A percentile compares a stretch with the other conserved stretches of the same genome.
Conservation (phyloP, 1,140 invertebrate genomes). For the Rhopalosiphum padi region DNA sequence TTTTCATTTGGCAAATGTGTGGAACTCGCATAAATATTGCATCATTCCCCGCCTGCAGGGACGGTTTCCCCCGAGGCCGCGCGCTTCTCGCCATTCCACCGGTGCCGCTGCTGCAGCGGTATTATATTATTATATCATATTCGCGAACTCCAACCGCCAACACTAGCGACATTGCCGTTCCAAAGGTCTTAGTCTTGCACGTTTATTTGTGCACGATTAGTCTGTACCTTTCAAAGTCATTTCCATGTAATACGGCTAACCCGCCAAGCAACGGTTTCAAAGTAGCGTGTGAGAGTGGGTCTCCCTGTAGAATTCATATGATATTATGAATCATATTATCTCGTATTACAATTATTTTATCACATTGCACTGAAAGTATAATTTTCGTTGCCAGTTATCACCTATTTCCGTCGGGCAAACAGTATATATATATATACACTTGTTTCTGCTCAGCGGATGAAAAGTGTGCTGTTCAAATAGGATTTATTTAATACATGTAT, state of each 20-base stretch:
- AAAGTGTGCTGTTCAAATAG: too few species aligned
- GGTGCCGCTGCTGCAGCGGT: not conserved
- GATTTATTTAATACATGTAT: too few species aligned
- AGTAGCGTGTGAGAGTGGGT: not conserved
- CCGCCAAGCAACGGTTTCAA: not conserved
- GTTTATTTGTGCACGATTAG: too few species aligned
- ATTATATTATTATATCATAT: not conserved
- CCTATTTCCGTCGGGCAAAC: too few species aligned
- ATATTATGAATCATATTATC: too few species aligned
- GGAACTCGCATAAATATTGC: conserved; percentile 27
- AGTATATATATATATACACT: too few species aligned
- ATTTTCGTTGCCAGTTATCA: not conserved
- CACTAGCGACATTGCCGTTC: not conserved
- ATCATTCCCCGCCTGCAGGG: not conserved
- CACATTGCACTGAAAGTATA: not conserved
- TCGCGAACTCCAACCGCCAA: too few species aligned
- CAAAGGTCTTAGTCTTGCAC: not conserved
- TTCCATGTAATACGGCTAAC: not conserved
- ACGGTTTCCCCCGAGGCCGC: not conserved
- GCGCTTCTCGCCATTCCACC: not conserved
- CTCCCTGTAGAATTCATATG: not conserved
- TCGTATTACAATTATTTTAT: not conserved
- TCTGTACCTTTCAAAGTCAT: not conserved
- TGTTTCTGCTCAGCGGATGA: too few species aligned
- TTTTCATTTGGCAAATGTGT: conserved; percentile 42